These are phyloP conservation scores for Tetragonula carbonaria DNA, from an alignment of 2,888 invertebrate species.

Conservation along the genomic window DNA sequence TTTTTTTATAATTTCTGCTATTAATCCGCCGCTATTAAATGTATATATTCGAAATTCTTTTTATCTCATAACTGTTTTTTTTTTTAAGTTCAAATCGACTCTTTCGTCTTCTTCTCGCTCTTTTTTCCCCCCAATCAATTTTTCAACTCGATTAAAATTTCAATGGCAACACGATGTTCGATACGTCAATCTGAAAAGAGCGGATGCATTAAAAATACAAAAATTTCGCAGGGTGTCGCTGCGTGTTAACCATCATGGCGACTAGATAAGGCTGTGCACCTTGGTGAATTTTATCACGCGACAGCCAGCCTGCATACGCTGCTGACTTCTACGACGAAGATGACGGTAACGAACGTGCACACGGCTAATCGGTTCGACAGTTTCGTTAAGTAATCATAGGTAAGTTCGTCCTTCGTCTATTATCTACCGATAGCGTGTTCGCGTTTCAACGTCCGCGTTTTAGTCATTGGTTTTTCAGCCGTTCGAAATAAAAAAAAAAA, in stretches of 20 bases:
- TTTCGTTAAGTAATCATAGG: constrained; percentile 68
- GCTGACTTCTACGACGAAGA: constrained; percentile 64
- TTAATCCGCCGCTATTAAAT: no score
- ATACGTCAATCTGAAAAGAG: neutral
- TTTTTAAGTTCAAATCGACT: no score
- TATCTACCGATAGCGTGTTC: constrained; percentile 67
- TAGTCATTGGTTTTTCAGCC: neutral
- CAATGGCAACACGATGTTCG: neutral
- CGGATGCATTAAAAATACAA: constrained; percentile 4
- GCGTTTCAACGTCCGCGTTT: constrained; percentile 34
- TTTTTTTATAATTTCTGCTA: no score
- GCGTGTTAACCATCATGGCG: constrained; percentile 10
- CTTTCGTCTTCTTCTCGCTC: no score
- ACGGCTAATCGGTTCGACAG: constrained; percentile 44
- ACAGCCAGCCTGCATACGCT: constrained; percentile 45
- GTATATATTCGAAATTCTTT: no score
- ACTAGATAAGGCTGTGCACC: constrained; percentile 53
- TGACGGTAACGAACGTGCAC: constrained; percentile 41
- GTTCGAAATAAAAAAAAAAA: neutral
- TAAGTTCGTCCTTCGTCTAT: constrained; percentile 68
- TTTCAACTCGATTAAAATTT: neutral
- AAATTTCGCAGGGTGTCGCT: constrained; percentile 3
- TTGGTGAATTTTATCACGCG: constrained; percentile 59
- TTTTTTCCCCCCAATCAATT: no score
- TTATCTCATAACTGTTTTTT: no score